Percentiles rank a stretch among this genome's conserved stretches.
These are phyloP conservation scores for Probaryconus sp. DNA, from an alignment of 1,140 invertebrate species.

Conservation along the genomic window DNA sequence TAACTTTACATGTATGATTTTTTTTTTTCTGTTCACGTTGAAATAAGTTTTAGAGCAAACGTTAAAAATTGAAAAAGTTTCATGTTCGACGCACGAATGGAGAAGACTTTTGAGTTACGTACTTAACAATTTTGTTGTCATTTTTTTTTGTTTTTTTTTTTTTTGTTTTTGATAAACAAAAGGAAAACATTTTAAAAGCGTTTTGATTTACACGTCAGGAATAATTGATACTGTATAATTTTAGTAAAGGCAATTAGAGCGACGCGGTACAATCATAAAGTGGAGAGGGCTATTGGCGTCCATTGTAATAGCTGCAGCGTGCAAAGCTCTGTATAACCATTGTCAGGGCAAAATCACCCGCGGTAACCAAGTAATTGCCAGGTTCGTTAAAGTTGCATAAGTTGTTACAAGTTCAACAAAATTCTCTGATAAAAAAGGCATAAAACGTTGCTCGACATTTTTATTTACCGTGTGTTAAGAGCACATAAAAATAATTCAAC, in stretches of 20 bases:
- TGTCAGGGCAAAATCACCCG: constrained; percentile 31
- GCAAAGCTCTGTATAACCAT: constrained; percentile 26
- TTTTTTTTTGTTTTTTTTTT: no score
- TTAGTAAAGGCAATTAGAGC: constrained; percentile 31
- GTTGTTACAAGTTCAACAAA: constrained; percentile 14
- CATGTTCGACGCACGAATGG: no score
- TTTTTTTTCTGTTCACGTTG: no score
- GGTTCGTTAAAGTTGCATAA: constrained; percentile 29
- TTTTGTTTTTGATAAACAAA: no score
- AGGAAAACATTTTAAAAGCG: neutral
- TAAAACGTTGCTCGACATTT: no score
- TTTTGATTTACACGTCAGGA: constrained; percentile 1
- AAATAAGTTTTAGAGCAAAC: no score
- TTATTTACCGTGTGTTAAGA: no score
- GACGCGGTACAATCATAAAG: constrained; percentile 23
- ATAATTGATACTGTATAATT: constrained; percentile 25
- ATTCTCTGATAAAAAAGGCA: no score
- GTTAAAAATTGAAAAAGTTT: no score
- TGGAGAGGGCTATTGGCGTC: constrained; percentile 22
- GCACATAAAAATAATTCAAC: no score
- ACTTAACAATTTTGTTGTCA: neutral
- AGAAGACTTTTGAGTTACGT: no score
- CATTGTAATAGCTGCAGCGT: constrained; percentile 19
- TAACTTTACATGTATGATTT: no score
- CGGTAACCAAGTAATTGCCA: constrained; percentile 25